A percentile compares a stretch with the other conserved stretches of the same genome.
Evolutionary conservation across 1,140 invertebrate genomes (phyloP).

Genomic region (Pogonomyrmex californicus): DNA sequence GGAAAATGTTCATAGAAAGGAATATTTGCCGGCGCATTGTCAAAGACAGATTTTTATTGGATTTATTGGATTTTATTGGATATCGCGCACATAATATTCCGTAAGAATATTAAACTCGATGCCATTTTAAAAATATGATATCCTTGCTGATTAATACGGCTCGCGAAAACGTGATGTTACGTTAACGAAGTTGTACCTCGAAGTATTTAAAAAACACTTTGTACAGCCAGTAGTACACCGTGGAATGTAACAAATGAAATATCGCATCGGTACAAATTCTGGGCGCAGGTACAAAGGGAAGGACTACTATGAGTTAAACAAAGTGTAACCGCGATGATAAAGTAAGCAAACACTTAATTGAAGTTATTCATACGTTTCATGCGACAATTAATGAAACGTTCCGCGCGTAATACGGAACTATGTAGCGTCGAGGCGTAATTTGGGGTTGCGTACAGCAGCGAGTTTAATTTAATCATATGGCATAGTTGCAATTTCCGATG

Average conservation of each 20-base stretch:
- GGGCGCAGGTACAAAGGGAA: not conserved
- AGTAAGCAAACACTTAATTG: constrained; percentile 50
- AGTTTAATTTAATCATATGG: constrained; percentile 49
- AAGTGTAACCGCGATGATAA: constrained; percentile 29
- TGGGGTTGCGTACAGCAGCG: not conserved
- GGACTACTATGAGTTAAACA: constrained; percentile 11
- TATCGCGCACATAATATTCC: constrained; percentile 25
- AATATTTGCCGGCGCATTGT: constrained; percentile 38
- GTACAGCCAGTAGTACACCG: not conserved
- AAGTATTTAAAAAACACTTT: constrained; percentile 26
- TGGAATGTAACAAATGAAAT: constrained; percentile 27
- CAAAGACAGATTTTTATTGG: constrained; percentile 33
- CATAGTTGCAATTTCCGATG: constrained; percentile 13
- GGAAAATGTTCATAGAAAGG: constrained; percentile 19
- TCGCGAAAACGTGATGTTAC: not conserved
- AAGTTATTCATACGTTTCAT: constrained; percentile 41
- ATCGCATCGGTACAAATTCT: not conserved
- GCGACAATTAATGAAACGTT: constrained; percentile 28
- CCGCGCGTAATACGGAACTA: constrained; percentile 23
- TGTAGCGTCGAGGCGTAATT: constrained; percentile 39
- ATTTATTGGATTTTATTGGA: constrained; percentile 26
- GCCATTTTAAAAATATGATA: constrained; percentile 17
- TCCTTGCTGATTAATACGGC: constrained; percentile 1
- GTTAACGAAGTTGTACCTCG: not conserved
- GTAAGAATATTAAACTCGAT: constrained; percentile 36